A percentile compares a stretch with the other conserved stretches of the same genome.
Conservation (phyloP, 2,888 invertebrate genomes). For the Standfussiana lucernea region DNA sequence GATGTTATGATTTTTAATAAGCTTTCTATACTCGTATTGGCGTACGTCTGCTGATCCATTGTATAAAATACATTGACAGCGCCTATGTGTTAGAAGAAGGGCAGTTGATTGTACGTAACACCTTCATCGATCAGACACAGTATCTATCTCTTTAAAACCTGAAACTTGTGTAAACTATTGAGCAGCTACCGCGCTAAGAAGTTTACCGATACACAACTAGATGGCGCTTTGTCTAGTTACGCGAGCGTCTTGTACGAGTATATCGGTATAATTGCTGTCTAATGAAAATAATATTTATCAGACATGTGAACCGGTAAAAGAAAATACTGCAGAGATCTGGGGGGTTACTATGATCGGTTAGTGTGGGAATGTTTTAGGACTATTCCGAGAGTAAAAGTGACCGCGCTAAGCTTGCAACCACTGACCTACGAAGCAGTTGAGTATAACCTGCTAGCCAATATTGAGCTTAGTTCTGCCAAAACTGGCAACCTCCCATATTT, state of each 20-base stretch:
- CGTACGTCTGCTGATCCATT: no score
- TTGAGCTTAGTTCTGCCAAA: no score
- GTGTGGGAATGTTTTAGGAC: no score
- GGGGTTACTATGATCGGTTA: no score
- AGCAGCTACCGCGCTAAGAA: background rate
- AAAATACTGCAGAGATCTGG: no score
- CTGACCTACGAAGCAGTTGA: no score
- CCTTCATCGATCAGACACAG: background rate
- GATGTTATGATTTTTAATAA: no score
- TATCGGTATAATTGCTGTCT: no score
- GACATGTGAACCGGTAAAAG: background rate
- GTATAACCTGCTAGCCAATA: no score
- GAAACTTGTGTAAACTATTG: background rate
- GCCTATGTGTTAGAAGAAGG: background rate
- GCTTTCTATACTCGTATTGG: no score
- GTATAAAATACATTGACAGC: background rate
- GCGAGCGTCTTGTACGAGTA: background rate
- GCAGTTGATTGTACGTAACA: background rate
- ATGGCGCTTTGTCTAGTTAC: slow-evolving; percentile 33
- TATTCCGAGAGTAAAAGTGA: no score
- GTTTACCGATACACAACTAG: slow-evolving; percentile 18
- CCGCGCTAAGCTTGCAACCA: no score
- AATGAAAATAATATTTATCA: background rate
- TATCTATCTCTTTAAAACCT: background rate
- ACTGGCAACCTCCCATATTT: background rate